Evolutionary conservation across 2,888 invertebrate genomes (phyloP).

Genomic region (Lottia scabra): DNA sequence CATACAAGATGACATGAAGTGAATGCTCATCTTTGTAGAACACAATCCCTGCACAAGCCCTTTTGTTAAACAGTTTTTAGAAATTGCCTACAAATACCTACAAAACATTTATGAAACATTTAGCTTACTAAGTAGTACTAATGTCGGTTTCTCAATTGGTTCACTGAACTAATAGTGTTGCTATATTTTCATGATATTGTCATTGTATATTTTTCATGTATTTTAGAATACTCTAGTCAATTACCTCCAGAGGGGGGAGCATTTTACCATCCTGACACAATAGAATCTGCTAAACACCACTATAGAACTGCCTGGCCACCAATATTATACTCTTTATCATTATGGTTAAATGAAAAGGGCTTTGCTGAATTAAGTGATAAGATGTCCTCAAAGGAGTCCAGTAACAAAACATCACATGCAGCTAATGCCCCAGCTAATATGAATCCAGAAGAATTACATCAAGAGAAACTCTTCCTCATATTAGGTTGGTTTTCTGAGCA

Average conservation of each 20-base stretch:
- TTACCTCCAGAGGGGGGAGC: conserved; percentile 84
- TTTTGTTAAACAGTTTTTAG: too few species aligned
- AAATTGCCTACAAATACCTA: too few species aligned
- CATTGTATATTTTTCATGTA: not conserved
- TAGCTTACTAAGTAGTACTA: too few species aligned
- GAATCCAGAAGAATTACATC: conserved; percentile 73
- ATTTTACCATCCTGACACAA: conserved; percentile 96
- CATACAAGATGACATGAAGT: too few species aligned
- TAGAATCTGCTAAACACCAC: conserved; percentile 91
- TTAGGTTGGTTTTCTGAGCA: conserved; percentile 77
- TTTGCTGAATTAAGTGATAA: conserved; percentile 68
- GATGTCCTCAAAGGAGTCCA: conserved; percentile 28
- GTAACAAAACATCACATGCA: conserved; percentile 35
- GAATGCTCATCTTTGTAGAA: too few species aligned
- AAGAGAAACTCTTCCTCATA: conserved; percentile 82
- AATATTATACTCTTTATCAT: conserved; percentile 90
- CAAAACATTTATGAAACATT: too few species aligned
- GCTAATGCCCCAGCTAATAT: conserved; percentile 66
- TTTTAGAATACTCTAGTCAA: conserved; percentile 90
- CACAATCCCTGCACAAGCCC: too few species aligned
- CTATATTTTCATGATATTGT: too few species aligned
- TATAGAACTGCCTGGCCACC: conserved; percentile 95
- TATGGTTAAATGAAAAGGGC: conserved; percentile 83
- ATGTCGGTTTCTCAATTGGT: too few species aligned
- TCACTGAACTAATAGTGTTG: too few species aligned